phyloP scores from a whole-genome alignment of 2,797 vertebrate genomes.

The Poecile montanus region DNA sequence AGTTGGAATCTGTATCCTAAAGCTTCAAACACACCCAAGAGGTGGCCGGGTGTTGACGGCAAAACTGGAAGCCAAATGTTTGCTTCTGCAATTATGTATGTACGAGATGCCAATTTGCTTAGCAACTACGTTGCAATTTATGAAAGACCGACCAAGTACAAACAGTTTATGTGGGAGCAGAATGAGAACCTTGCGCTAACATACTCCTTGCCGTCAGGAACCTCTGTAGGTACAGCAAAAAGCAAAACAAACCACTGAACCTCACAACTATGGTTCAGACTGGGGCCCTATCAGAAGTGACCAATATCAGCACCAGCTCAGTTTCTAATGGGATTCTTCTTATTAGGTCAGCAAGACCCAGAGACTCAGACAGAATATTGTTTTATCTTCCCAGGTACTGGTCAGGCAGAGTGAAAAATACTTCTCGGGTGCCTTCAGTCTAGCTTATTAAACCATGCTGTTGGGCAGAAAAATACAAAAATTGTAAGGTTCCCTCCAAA shows the following conservation, averaged over 20 bases:
- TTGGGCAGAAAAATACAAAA: background rate
- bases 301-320: background rate
- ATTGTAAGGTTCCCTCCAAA: background rate
- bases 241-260: background rate
- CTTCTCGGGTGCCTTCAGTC: background rate
- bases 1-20: conserved; percentile 63
- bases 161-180: conserved; percentile 41
- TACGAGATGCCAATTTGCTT: conserved; percentile 60
- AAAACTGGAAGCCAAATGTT: conserved; percentile 55
- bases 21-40: conserved; percentile 69
- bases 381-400: background rate
- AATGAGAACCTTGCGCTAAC: conserved; percentile 38
- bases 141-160: conserved; percentile 47
- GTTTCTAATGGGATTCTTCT: background rate
- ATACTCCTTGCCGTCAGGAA: background rate
- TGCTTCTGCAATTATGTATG: conserved; percentile 67
- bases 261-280: background rate
- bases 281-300: background rate
- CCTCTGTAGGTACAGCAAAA: background rate
- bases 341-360: background rate
- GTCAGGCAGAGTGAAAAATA: background rate
- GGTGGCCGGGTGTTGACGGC: conserved; percentile 58
- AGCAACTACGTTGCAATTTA: conserved; percentile 63
- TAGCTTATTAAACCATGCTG: background rate
- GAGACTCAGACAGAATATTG: background rate